A percentile compares a stretch with the other conserved stretches of the same genome.
Conservation (phyloP, 2,888 invertebrate genomes). For the Pyrocoelia pectoralis region DNA sequence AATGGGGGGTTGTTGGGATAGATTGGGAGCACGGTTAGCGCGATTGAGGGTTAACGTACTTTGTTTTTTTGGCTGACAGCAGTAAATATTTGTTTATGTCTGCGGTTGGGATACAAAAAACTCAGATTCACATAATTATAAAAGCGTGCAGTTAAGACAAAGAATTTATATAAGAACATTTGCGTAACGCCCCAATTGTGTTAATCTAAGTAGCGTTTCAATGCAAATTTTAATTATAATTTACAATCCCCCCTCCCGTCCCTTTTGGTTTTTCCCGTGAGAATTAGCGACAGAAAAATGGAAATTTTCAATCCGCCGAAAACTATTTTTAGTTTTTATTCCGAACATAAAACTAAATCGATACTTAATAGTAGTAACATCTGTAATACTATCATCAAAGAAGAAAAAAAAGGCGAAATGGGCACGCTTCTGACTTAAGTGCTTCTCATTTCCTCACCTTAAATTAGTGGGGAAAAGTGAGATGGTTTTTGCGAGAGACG, state of each 20-base stretch:
- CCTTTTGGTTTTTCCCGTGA: background rate
- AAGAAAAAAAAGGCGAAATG: too few relatives aligned
- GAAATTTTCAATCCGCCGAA: background rate
- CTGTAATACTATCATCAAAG: background rate
- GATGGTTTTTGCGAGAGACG: conserved; percentile 1
- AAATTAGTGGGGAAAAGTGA: background rate
- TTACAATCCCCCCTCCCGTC: background rate
- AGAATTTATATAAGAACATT: background rate
- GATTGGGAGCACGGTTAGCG: too few relatives aligned
- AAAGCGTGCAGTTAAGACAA: background rate
- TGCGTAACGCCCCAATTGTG: background rate
- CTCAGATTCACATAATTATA: background rate
- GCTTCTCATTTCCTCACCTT: too few relatives aligned
- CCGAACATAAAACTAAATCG: background rate
- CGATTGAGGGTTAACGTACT: background rate
- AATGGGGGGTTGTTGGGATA: too few relatives aligned
- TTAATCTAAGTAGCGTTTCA: background rate
- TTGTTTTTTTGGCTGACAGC: background rate
- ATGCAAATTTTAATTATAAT: background rate
- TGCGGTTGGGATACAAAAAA: conserved; percentile 6
- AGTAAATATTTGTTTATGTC: conserved; percentile 4
- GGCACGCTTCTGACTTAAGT: too few relatives aligned
- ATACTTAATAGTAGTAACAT: background rate
- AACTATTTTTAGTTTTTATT: background rate
- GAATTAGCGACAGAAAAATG: background rate